Evolutionary conservation across 2,888 invertebrate species (phyloP), one percentile per base, ranked within the genome.

Genomic region (Tetragonisca angustula): DNA sequence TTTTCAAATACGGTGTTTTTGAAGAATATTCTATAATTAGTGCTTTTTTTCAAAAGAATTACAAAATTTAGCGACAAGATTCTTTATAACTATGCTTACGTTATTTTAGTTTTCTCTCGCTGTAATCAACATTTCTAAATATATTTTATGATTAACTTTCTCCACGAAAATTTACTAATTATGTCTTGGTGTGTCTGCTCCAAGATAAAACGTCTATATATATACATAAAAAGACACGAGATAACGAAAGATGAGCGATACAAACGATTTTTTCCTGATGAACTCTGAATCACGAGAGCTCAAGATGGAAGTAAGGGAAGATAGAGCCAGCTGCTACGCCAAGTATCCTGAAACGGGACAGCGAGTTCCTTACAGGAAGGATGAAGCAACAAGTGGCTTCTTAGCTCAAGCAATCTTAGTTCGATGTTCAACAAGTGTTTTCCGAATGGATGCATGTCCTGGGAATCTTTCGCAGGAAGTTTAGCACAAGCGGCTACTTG

Each of bases 381-480:
- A 87, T 78, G 88, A 90, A 89, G 92, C 94, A 94, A 94, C 94
- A 94, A 93, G 94, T 94, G 93, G 94, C 91, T 93, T 94, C 94
- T 94, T 94, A 94, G 92, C 89, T 91, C 89, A 89, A 89, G 91
- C 90, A 91, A 93, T 94, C 94, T 94, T 94, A 92, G 88, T 70
- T 87, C 90, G 87, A 86, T 89, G 90, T 90, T 94, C 94, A 94
- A 94, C 94, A 94, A 94, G 94, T 94, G 93, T 91, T 88, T 90
- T 76, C 85, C 80, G 79, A 85, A 84, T 84, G 88, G 81, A 78
- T 83, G 81, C 83, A 61, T 77, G 87, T 81, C 83, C 69, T 78
- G 54, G 82, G 79, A 79, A 79, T 65, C 71, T 84, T 75, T 56
- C 65, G 13, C 49, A 71, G 69, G 79, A 89, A 87, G 84, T 71